Evolutionary conservation across 2,113 vertebrate genomes (phyloP).

Genomic region (Vimba vimba): DNA sequence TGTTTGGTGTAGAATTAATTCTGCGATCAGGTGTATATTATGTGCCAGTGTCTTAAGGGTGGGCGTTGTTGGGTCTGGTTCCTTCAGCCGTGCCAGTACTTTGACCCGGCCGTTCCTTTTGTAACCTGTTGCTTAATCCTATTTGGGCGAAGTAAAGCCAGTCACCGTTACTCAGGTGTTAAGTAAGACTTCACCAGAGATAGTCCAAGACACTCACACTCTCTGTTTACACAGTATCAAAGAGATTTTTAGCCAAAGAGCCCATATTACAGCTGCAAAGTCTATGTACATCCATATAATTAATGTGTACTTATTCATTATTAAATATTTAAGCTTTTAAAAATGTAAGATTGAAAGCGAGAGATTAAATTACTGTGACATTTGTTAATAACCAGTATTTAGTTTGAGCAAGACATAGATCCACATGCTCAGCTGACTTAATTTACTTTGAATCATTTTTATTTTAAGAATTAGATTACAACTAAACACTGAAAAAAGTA

Average conservation of each 20-base stretch:
- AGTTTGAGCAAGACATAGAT: not conserved
- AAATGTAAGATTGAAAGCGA: slow-evolving; percentile 24
- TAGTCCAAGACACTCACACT: slow-evolving; percentile 31
- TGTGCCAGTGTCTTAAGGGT: slow-evolving; percentile 42
- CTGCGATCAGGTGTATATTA: slow-evolving; percentile 29
- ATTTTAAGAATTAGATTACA: slow-evolving; percentile 22
- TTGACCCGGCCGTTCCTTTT: slow-evolving; percentile 43
- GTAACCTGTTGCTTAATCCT: slow-evolving; percentile 57
- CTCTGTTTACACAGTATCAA: slow-evolving; percentile 31
- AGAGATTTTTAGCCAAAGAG: not conserved
- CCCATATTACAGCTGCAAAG: slow-evolving; percentile 23
- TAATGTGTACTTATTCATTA: slow-evolving; percentile 12
- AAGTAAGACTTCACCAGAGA: slow-evolving; percentile 27
- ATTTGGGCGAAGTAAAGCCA: slow-evolving; percentile 25
- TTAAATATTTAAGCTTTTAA: slow-evolving; percentile 29
- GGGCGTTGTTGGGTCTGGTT: slow-evolving; percentile 43
- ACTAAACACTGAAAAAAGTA: not conserved
- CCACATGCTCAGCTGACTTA: not conserved
- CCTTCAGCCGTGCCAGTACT: slow-evolving; percentile 35
- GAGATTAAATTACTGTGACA: slow-evolving; percentile 21
- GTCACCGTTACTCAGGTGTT: slow-evolving; percentile 13
- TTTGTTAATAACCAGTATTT: slow-evolving; percentile 13
- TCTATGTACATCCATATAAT: slow-evolving; percentile 19
- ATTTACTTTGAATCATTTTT: not conserved
- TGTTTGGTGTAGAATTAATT: slow-evolving; percentile 22